Conservation (phyloP, 2,113 vertebrate species). For the Ursus arctos region DNA sequence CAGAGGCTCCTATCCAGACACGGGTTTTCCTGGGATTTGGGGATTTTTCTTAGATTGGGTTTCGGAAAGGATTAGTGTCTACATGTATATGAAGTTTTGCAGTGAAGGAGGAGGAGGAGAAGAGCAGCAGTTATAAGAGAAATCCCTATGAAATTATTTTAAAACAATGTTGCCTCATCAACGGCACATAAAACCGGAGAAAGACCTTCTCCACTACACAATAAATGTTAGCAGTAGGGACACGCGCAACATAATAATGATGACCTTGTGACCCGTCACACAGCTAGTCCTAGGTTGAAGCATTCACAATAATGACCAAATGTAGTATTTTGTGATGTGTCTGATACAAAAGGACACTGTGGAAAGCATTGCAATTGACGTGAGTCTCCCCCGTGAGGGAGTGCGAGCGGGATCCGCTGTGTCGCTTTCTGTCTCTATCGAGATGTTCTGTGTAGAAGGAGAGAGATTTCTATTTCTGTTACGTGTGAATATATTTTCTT, state of each 20-base stretch:
- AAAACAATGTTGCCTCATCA: background rate
- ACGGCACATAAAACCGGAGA: background rate
- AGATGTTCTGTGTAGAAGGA: background rate
- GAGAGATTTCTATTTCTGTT: background rate
- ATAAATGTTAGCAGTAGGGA: fast-evolving
- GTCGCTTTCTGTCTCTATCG: background rate
- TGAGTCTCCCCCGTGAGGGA: background rate
- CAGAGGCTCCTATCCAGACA: background rate
- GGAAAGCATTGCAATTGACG: background rate
- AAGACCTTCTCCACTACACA: background rate
- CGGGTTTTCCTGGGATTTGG: fast-evolving
- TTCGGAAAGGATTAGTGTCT: background rate
- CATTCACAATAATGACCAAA: background rate
- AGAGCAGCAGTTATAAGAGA: background rate
- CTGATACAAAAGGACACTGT: background rate
- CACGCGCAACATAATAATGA: fast-evolving
- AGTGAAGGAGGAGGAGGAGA: background rate
- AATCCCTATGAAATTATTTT: background rate
- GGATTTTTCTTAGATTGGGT: background rate
- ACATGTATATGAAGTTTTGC: background rate
- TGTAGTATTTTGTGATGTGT: background rate
- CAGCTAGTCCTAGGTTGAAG: no score
- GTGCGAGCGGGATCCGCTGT: background rate
- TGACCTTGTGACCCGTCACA: background rate
- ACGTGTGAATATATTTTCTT: background rate